Base-by-base conservation (phyloP, 2,888 invertebrate species). In the Caenorhabditis angaria region DNA sequence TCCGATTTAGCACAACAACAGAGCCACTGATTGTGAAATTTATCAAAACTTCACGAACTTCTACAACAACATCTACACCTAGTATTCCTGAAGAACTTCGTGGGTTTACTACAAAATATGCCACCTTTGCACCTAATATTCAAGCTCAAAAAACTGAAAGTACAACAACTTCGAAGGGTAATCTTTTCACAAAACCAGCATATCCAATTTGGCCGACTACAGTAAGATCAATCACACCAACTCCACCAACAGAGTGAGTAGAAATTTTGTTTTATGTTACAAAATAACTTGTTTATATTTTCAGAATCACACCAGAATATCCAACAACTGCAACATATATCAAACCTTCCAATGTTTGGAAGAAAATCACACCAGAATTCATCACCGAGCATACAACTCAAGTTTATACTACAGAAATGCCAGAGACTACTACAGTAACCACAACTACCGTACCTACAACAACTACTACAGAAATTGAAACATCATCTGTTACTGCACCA, bases 141-240 rank as follows among this genome's bases (percentile, higher is more conserved):
- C 24, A 68, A 0, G 47, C 66, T 1, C 60, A 63, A 32, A 66
- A 64, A n/a, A 62, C 56, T 12, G n/a, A n/a, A 5, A 28, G 14
- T 8, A 63, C 58, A 4, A 61, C 66, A 14, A 22, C 70, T 18
- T 28, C 70, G 20, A 60, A 29, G 12, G 48, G 61, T 29, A 64
- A 58, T 12, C 27, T 72, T 2, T 67, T 72, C 55, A 72, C 67
- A 10, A 64, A 57, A 47, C 61, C 73, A 12, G 58, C 57, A 5
- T 74, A 74, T 41, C 74, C 64, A 28, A 69, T 74, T 41, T 74
- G 75, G 75, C 66, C 75, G 4, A 75, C 75, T 3, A 75, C 75
- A 2, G 57, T 66, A 10, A 51, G 66, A 41, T 56, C 68, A 35
- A 22, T 41, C 3, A 65, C 63, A 14, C 12, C 61, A 14, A 18